Conservation (phyloP, 2,888 invertebrate species). For the Bimastos eiseni region DNA sequence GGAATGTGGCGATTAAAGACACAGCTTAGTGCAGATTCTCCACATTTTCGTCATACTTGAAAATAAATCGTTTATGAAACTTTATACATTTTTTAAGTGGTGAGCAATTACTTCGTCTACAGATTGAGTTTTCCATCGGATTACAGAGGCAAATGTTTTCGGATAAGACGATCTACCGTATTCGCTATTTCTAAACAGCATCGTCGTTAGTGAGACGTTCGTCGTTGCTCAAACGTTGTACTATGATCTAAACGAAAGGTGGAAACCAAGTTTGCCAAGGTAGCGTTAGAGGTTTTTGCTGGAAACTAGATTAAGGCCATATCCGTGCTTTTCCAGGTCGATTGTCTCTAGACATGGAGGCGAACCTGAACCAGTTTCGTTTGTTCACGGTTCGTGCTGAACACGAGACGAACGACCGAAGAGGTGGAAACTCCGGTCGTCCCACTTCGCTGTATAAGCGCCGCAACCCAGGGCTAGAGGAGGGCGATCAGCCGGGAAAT, state of each 20-base stretch:
- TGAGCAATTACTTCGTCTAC: not conserved
- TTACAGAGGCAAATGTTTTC: not conserved
- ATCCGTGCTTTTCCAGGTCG: not conserved
- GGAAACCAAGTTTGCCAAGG: not conserved
- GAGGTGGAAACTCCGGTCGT: conserved; percentile 28
- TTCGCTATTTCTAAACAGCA: not conserved
- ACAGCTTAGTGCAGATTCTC: not conserved
- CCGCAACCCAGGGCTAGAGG: not conserved
- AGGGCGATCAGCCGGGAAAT: not conserved
- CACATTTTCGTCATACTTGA: not conserved
- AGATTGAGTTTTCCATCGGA: not conserved
- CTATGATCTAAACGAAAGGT: not conserved
- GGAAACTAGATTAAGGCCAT: not conserved
- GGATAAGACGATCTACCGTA: not conserved
- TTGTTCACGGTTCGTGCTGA: conserved; percentile 39
- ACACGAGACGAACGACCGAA: conserved; percentile 36
- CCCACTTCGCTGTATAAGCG: not conserved
- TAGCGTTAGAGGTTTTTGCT: not conserved
- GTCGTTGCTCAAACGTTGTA: not conserved
- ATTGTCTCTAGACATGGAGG: conserved; percentile 35
- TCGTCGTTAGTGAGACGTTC: no score
- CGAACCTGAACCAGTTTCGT: conserved; percentile 38
- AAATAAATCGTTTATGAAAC: not conserved
- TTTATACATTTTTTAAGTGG: not conserved
- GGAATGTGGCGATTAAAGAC: not conserved